These are phyloP conservation scores for Hydrophis major DNA, from an alignment of 2,797 vertebrate genomes.

Conservation along the genomic window DNA sequence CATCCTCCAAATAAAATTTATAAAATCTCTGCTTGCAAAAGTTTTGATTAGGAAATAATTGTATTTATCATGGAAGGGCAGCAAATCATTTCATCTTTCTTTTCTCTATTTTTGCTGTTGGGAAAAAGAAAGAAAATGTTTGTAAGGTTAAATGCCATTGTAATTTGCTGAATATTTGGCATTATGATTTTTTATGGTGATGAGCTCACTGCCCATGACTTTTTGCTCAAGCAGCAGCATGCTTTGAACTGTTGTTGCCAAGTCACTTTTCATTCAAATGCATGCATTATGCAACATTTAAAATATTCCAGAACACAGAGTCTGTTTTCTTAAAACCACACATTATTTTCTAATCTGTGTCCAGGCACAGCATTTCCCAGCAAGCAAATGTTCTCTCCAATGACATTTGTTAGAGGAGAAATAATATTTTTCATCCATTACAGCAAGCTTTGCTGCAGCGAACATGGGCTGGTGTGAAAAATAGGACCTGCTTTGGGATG, in stretches of 20 bases:
- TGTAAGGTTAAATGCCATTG: not conserved
- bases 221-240: not conserved
- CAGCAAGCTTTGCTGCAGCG: rapidly evolving
- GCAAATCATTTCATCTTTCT: not conserved
- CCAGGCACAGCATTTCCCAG: not conserved
- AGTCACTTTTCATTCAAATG: not conserved
- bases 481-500: not conserved
- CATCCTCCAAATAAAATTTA: not conserved
- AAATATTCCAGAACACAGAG: not conserved
- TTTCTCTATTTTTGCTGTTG: not conserved
- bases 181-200: not conserved
- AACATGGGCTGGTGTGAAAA: not conserved
- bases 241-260: not conserved
- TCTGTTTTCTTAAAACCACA: not conserved
- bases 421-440: not conserved
- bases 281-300: not conserved
- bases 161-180: not conserved
- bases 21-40: not conserved
- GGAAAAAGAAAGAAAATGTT: not conserved
- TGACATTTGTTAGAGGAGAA: not conserved
- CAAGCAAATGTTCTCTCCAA: not conserved
- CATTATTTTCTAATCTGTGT: not conserved
- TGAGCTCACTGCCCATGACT: not conserved
- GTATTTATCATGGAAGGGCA: not conserved
- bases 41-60: not conserved